Percentiles rank a stretch among this genome's conserved stretches.
Conservation (phyloP, 2,888 invertebrate species). For the Lapara coniferarum region DNA sequence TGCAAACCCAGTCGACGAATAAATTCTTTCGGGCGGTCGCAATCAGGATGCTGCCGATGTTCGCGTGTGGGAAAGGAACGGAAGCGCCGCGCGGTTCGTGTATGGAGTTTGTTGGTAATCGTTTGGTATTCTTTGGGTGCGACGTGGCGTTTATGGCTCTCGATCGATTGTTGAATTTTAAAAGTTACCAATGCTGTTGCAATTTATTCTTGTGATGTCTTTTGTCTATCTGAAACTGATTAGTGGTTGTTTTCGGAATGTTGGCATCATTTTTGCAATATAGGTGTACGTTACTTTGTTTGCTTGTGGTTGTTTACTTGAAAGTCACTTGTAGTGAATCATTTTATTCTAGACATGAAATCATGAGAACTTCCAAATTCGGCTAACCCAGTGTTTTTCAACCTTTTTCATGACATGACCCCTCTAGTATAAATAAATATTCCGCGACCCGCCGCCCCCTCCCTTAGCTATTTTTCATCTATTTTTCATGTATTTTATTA, state of each 20-base stretch:
- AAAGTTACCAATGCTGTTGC: neutral
- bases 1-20: neutral
- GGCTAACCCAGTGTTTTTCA: too few species aligned
- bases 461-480: too few species aligned
- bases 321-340: too few species aligned
- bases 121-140: slow-evolving; percentile 9
- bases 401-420: too few species aligned
- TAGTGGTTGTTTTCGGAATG: neutral
- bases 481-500: too few species aligned
- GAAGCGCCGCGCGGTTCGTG: slow-evolving; percentile 44
- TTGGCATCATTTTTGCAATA: neutral
- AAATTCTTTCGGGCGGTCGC: slow-evolving; percentile 7
- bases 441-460: too few species aligned
- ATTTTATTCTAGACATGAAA: too few species aligned
- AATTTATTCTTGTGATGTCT: neutral
- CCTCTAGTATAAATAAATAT: too few species aligned
- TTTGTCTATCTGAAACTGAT: neutral
- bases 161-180: slow-evolving; percentile 13
- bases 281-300: too few species aligned
- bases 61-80: slow-evolving; percentile 59
- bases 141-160: slow-evolving; percentile 12
- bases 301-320: too few species aligned
- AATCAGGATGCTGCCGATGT: slow-evolving; percentile 46
- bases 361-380: too few species aligned
- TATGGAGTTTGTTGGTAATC: slow-evolving; percentile 48